phyloP scores from a whole-genome alignment of 1,140 invertebrate genomes.

The Drosophila lacertosa region DNA sequence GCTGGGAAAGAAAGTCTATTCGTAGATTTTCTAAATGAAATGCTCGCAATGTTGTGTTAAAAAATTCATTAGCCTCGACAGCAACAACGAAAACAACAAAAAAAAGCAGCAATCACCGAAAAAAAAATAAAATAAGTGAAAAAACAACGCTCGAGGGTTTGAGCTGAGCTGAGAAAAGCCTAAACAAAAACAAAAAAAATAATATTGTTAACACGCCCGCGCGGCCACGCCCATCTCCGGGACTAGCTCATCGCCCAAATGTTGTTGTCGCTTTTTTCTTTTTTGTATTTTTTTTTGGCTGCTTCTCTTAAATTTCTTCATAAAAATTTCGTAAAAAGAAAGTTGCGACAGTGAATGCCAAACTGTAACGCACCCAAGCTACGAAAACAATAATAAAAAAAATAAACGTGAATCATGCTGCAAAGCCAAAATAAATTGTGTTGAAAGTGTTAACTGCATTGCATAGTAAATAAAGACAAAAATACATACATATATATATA shows the following conservation, averaged over 20 bases:
- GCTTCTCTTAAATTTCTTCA: slow-evolving; percentile 62
- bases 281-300: slow-evolving; percentile 15
- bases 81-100: slow-evolving; percentile 12
- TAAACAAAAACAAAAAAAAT: slow-evolving; percentile 35
- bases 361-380: slow-evolving; percentile 70
- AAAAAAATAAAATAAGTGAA: slow-evolving; percentile 1
- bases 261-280: slow-evolving; percentile 4
- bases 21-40: slow-evolving; percentile 66
- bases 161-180: slow-evolving; percentile 22
- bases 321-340: slow-evolving; percentile 79
- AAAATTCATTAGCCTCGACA: slow-evolving; percentile 62
- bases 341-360: slow-evolving; percentile 69
- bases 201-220: slow-evolving; percentile 70
- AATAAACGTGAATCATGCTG: slow-evolving; percentile 61
- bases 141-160: slow-evolving; percentile 29
- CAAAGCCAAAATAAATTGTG: slow-evolving; percentile 25
- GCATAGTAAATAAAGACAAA: slow-evolving; percentile 41
- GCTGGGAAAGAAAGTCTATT: slow-evolving; percentile 67
- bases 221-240: slow-evolving; percentile 20
- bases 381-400: no score
- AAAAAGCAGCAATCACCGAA: slow-evolving; percentile 36
- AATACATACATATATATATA: slow-evolving; percentile 4
- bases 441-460: slow-evolving; percentile 80
- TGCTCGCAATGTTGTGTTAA: slow-evolving; percentile 68
- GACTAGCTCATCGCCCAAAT: slow-evolving; percentile 16